Conservation (phyloP, 2,113 vertebrate genomes). For the Guaruba guarouba region DNA sequence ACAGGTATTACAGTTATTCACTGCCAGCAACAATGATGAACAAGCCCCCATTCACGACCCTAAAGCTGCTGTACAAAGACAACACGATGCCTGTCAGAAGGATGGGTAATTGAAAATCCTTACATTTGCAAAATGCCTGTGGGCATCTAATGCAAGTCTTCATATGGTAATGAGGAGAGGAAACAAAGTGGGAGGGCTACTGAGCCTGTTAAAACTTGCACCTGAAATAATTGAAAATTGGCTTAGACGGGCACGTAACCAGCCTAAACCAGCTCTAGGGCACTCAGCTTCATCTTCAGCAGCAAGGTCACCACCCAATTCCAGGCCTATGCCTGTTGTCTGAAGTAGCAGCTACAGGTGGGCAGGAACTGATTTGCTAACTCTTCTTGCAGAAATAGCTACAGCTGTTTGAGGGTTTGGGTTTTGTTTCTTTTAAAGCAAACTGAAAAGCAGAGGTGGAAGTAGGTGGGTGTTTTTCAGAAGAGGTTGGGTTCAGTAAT, state of each 20-base stretch:
- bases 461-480: not conserved
- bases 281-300: slow-evolving; percentile 14
- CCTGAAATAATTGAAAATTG: slow-evolving; percentile 65
- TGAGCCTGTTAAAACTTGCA: slow-evolving; percentile 63
- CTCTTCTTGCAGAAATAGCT: not conserved
- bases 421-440: not conserved
- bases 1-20: not conserved
- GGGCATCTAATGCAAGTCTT: slow-evolving; percentile 48
- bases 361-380: not conserved
- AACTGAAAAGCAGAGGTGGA: not conserved
- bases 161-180: slow-evolving; percentile 50
- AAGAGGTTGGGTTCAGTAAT: not conserved
- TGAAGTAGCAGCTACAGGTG: slow-evolving; percentile 18
- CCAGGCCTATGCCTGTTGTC: not conserved
- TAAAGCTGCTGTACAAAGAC: slow-evolving; percentile 21
- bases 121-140: slow-evolving; percentile 54
- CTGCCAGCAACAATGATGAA: not conserved
- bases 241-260: not conserved
- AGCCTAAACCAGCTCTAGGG: slow-evolving; percentile 43
- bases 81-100: slow-evolving; percentile 16
- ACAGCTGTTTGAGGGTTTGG: not conserved
- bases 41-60: not conserved
- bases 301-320: not conserved
- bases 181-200: slow-evolving; percentile 58
- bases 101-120: slow-evolving; percentile 58